Evolutionary conservation across 2,797 vertebrate species (phyloP).

Genomic region (Bucorvus abyssinicus): DNA sequence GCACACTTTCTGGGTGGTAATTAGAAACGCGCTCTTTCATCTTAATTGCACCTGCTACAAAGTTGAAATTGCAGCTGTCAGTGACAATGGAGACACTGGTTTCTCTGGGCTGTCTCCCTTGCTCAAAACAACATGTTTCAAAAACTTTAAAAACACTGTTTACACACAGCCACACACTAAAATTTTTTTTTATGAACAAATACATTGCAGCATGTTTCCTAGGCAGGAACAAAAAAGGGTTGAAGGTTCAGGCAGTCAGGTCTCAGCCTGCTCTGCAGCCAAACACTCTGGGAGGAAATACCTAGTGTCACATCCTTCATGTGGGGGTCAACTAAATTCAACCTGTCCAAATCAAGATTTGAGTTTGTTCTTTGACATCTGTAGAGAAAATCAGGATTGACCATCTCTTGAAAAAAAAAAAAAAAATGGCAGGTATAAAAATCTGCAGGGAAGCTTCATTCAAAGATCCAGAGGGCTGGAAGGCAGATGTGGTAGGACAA

Average conservation of each 20-base stretch:
- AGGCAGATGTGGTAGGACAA: neutral
- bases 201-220: neutral
- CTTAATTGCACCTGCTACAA: neutral
- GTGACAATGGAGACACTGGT: neutral
- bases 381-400: neutral
- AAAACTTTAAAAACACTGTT: neutral
- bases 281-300: neutral
- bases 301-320: neutral
- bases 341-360: neutral
- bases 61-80: neutral
- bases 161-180: neutral
- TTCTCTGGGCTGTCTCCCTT: neutral
- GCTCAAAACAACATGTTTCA: neutral
- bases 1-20: neutral
- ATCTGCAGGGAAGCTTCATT: neutral
- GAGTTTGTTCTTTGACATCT: neutral
- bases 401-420: rapidly evolving
- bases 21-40: neutral
- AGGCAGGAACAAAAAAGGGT: neutral
- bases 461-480: neutral
- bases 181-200: neutral
- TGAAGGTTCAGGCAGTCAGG: neutral
- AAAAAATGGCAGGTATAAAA: neutral
- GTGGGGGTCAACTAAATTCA: neutral
- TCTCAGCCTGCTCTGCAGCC: neutral